Evolutionary conservation across 2,797 vertebrate genomes (phyloP), one percentile per base, ranked within the genome.

Genomic region (Craterocephalus amniculus): DNA sequence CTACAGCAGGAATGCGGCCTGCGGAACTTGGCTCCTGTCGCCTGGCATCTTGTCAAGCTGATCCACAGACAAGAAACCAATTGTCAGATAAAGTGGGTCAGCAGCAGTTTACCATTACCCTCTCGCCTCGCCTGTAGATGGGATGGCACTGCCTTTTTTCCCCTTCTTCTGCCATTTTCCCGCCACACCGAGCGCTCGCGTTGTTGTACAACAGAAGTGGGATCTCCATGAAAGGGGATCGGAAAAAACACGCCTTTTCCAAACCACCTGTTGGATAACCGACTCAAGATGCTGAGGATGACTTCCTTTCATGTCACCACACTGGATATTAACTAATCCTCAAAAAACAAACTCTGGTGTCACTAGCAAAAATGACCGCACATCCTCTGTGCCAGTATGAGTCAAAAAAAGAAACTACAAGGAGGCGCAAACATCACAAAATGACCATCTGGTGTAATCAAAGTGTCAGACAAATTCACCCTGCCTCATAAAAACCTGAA

Each of bases 21-120:
- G 89, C 85, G 84, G 91, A 93, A 93, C 92, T 94, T 94, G 93
- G 93, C 92, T 94, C 94, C 91, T 92, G 93, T 94, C 93, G 80
- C 88, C 91, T 94, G 94, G 94, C 94, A 95, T 95, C 92, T 94
- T 80, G 92, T 95, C 95, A 95, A 94, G 90, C 91, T 88, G 93
- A 93, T 95, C 92, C 93, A 83, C 83, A 90, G 93, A 95, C 95
- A 95, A 95, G 93, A 95, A 95, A 94, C 86, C 92, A 94, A 95
- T 95, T 95, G 94, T 95, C 92, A 93, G 87, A 94, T 94, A 95
- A 93, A 95, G 94, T 95, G 94, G 94, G 94, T 95, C 95, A 95
- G 93, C 94, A 92, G 92, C 84, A 85, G 94, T 91, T 94, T 92
- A 89, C 91, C 89, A 93, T 94, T 94, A 94, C 92, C 87, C 90